phyloP scores from a whole-genome alignment of 2,113 vertebrate genomes.

The Serranochromis macrocephalus region DNA sequence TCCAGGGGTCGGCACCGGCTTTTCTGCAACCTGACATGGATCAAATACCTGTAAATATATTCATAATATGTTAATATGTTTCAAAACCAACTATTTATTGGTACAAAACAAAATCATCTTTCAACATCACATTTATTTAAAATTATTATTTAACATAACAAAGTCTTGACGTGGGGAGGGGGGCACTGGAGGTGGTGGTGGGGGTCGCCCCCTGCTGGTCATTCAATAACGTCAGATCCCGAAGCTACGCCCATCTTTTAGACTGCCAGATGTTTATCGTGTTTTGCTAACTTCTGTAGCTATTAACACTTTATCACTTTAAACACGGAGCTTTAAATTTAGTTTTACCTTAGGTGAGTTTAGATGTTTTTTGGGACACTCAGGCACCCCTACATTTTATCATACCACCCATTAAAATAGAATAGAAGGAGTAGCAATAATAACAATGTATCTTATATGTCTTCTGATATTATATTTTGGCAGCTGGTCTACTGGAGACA shows the following conservation, averaged over 20 bases:
- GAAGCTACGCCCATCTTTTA: neutral
- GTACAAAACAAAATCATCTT: neutral
- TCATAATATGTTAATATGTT: neutral
- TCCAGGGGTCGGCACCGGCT: neutral
- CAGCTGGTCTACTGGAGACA: neutral
- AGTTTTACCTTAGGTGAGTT: neutral
- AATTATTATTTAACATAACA: neutral
- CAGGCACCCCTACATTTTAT: neutral
- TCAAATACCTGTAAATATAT: neutral
- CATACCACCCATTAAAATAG: neutral
- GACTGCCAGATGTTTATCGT: neutral
- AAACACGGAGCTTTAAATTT: rapidly evolving
- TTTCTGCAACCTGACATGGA: neutral
- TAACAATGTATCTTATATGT: neutral
- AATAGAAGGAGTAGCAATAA: neutral
- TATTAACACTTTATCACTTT: neutral
- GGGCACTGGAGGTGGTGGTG: neutral
- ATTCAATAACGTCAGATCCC: neutral
- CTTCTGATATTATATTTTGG: neutral
- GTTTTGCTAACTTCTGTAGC: neutral
- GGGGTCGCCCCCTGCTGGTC: neutral
- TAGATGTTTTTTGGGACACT: neutral
- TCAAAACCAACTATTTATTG: neutral
- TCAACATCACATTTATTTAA: neutral
- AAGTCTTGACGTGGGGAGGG: neutral